Percentiles rank a stretch among this genome's conserved stretches.
Conservation (phyloP, 2,888 invertebrate genomes). For the Hirtodrosophila alboralis region DNA sequence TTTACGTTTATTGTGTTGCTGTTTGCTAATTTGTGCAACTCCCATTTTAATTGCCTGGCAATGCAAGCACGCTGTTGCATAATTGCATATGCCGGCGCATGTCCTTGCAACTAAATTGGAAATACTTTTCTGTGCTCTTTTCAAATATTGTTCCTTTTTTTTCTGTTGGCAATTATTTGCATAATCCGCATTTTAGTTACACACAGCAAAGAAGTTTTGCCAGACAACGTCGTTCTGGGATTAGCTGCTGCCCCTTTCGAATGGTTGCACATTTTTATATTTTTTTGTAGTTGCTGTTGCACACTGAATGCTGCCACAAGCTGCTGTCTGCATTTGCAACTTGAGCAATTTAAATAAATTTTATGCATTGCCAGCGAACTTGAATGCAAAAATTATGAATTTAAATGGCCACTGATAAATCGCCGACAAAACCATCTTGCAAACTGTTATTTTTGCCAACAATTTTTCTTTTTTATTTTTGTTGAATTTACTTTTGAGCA, state of each 20-base stretch:
- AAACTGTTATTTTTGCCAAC: constrained; percentile 22
- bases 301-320: constrained; percentile 24
- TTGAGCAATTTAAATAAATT: constrained; percentile 71
- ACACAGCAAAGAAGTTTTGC: constrained; percentile 22
- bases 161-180: constrained; percentile 54
- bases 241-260: constrained; percentile 34
- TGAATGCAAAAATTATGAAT: constrained; percentile 77
- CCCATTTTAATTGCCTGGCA: constrained; percentile 48
- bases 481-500: constrained; percentile 8
- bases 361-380: constrained; percentile 51
- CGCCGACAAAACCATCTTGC: constrained; percentile 36
- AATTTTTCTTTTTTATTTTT: constrained; percentile 12
- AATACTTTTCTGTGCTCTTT: constrained; percentile 32
- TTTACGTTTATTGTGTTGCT: constrained; percentile 5
- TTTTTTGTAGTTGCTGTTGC: constrained; percentile 15
- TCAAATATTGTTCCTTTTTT: constrained; percentile 13
- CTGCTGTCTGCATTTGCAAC: constrained; percentile 37
- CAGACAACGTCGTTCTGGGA: constrained; percentile 47
- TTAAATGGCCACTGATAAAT: constrained; percentile 81
- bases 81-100: constrained; percentile 48
- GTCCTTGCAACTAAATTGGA: constrained; percentile 53
- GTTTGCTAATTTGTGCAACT: constrained; percentile 47
- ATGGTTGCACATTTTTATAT: constrained; percentile 22
- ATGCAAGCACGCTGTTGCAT: constrained; percentile 34
- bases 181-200: constrained; percentile 56